Percentiles rank a stretch among this genome's conserved stretches.
Conservation (phyloP, 2,113 vertebrate genomes). For the Cyphomyrus plagiostoma region DNA sequence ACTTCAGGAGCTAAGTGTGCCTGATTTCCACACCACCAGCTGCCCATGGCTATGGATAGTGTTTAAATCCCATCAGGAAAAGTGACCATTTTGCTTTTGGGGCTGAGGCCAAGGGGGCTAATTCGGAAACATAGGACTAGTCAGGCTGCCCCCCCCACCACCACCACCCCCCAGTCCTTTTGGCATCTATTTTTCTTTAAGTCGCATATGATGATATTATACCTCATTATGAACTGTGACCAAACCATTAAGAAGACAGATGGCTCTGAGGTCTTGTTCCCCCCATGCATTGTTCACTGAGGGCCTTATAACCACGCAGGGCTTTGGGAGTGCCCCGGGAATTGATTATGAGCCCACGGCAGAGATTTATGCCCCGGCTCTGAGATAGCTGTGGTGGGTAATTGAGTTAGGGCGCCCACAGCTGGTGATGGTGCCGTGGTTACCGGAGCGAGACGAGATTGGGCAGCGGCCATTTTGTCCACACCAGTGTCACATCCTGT, state of each 20-base stretch:
- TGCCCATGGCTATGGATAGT: not conserved
- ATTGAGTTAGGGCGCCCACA: conserved; percentile 29
- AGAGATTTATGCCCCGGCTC: conserved; percentile 22
- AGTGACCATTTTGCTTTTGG: not conserved
- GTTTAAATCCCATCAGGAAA: not conserved
- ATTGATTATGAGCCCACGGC: conserved; percentile 34
- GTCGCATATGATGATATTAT: conserved; percentile 49
- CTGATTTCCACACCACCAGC: not conserved
- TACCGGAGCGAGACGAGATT: not conserved
- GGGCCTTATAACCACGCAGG: conserved; percentile 32
- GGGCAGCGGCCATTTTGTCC: not conserved
- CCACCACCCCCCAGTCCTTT: conserved; percentile 1
- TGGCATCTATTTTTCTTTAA: conserved; percentile 32
- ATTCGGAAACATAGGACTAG: not conserved
- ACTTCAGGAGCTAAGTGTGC: not conserved
- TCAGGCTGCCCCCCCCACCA: not conserved
- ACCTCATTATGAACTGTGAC: conserved; percentile 56
- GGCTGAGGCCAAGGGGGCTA: not conserved
- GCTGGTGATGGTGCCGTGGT: not conserved
- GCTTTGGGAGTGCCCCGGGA: conserved; percentile 36
- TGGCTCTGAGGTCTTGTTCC: conserved; percentile 34
- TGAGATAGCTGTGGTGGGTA: conserved; percentile 6
- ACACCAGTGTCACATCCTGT: not conserved
- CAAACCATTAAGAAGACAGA: conserved; percentile 56
- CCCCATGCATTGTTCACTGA: conserved; percentile 35